These are phyloP conservation scores for Ectobius pallidus DNA, from an alignment of 2,888 invertebrate species.

Conservation along the genomic window DNA sequence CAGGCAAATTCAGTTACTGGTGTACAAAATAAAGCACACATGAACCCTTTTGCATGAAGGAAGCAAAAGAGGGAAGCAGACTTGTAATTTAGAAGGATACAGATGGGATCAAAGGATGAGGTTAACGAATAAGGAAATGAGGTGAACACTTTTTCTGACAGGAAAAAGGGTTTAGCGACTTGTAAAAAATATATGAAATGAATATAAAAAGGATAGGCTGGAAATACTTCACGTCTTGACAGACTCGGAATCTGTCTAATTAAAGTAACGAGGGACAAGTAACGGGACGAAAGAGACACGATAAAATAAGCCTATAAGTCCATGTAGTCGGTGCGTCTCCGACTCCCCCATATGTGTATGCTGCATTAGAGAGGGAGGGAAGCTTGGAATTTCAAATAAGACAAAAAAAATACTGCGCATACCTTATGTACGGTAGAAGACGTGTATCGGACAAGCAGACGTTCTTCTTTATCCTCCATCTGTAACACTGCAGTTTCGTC, in stretches of 20 bases:
- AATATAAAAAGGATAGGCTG: conserved; percentile 1
- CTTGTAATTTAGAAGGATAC: background rate
- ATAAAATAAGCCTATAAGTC: background rate
- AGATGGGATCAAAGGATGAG: background rate
- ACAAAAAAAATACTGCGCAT: conserved; percentile 18
- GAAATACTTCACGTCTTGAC: conserved; percentile 29
- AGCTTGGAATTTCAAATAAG: background rate
- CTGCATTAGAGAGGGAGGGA: background rate
- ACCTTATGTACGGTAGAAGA: background rate
- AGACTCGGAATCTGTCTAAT: conserved; percentile 34
- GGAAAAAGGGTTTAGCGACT: background rate
- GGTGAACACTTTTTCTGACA: background rate
- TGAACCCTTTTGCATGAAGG: no score
- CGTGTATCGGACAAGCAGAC: conserved; percentile 2
- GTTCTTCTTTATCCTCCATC: background rate
- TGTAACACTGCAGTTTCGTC: conserved; percentile 16
- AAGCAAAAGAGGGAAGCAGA: no score
- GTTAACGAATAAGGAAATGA: background rate
- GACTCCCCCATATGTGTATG: conserved; percentile 7
- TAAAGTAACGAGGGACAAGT: conserved; percentile 34
- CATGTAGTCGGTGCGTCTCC: background rate
- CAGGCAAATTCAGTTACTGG: no score
- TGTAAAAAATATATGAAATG: background rate
- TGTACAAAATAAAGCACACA: no score
- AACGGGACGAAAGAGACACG: conserved; percentile 17